Percentiles rank a stretch among this genome's conserved stretches.
These are phyloP conservation scores for Ctenoplectra terminalis DNA, from an alignment of 1,140 invertebrate species.

Conservation along the genomic window DNA sequence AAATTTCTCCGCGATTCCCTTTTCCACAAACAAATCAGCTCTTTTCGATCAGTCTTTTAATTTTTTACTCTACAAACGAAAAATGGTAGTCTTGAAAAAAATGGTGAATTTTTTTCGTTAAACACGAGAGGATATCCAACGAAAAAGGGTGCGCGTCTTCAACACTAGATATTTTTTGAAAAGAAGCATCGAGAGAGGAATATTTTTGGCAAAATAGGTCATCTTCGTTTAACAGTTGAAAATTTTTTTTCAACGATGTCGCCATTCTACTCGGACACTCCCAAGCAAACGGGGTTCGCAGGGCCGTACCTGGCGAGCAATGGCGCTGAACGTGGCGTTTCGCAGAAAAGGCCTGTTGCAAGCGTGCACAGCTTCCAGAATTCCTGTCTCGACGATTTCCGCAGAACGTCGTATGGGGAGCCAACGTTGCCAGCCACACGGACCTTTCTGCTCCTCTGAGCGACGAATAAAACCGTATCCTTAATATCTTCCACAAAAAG, in stretches of 20 bases:
- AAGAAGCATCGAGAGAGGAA: too few relatives aligned
- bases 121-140: too few relatives aligned
- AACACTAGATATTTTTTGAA: not conserved
- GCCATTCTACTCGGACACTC: conserved; percentile 1
- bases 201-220: not conserved
- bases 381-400: conserved; percentile 50
- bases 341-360: conserved; percentile 40
- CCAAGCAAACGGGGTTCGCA: not conserved
- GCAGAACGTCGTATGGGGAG: conserved; percentile 32
- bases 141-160: too few relatives aligned
- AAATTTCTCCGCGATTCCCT: not conserved
- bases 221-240: not conserved
- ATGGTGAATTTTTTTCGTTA: too few relatives aligned
- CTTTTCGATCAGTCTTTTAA: too few relatives aligned
- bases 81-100: too few relatives aligned
- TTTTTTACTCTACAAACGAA: not conserved
- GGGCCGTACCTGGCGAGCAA: conserved; percentile 17
- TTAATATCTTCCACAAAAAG: too few relatives aligned
- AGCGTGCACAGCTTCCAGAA: conserved; percentile 26
- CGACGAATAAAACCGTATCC: not conserved
- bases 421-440: not conserved
- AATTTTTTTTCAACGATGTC: not conserved
- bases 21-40: too few relatives aligned
- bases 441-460: not conserved
- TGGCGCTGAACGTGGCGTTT: conserved; percentile 33